A percentile compares a stretch with the other conserved stretches of the same genome.
phyloP scores from a whole-genome alignment of 2,113 vertebrate species.

The Lanius ludovicianus region DNA sequence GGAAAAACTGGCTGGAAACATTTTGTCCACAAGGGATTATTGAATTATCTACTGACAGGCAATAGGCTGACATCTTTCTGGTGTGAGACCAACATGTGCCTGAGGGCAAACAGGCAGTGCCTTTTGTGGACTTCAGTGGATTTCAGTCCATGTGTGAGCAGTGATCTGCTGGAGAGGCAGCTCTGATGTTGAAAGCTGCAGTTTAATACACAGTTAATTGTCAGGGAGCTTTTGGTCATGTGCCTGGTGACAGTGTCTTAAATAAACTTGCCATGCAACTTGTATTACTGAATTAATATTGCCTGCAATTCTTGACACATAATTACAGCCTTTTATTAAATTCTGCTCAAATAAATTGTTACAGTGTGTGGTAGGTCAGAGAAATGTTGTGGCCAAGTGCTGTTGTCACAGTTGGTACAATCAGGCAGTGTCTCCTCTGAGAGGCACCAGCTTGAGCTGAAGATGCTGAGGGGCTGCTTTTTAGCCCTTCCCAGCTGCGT shows the following conservation, averaged over 20 bases:
- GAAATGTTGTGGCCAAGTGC: neutral
- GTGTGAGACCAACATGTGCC: neutral
- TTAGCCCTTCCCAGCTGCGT: neutral
- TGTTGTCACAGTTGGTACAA: neutral
- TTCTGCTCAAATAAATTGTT: neutral
- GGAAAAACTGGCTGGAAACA: neutral
- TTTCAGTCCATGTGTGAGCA: neutral
- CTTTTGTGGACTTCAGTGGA: neutral
- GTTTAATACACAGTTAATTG: neutral
- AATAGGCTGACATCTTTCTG: neutral
- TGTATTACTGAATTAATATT: neutral
- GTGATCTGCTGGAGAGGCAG: neutral
- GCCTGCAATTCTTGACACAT: neutral
- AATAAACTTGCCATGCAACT: neutral
- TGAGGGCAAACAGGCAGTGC: neutral
- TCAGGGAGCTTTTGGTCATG: neutral
- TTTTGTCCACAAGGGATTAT: neutral
- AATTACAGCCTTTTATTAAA: neutral
- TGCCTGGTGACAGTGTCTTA: neutral
- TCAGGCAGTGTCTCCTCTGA: neutral
- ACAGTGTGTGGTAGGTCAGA: neutral
- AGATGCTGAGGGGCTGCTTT: neutral
- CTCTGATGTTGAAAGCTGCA: neutral
- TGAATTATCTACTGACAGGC: neutral
- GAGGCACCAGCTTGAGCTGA: neutral